Percentiles rank a stretch among this genome's conserved stretches.
Conservation (phyloP, 2,113 vertebrate species). For the Cathartes aura region DNA sequence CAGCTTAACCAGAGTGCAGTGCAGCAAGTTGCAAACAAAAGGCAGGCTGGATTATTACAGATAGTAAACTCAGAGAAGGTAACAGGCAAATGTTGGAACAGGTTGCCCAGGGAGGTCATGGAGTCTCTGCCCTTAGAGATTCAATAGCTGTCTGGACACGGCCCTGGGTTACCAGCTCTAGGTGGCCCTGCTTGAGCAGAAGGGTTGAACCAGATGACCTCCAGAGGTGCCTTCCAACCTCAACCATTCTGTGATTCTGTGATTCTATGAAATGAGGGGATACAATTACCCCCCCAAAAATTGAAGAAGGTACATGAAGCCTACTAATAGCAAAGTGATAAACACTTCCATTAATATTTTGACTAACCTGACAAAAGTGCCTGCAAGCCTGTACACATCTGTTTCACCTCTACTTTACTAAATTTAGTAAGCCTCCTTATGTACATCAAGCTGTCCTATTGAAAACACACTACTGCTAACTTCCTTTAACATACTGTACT, state of each 20-base stretch:
- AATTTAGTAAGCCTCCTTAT: constrained; percentile 27
- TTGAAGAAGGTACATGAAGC: not conserved
- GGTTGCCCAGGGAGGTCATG: not conserved
- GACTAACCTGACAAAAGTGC: constrained; percentile 12
- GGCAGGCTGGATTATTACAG: not conserved
- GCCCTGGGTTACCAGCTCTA: not conserved
- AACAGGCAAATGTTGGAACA: not conserved
- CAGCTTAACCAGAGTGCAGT: not conserved
- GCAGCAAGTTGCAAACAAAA: not conserved
- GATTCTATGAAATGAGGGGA: not conserved
- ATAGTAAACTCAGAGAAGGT: not conserved
- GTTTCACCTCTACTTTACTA: constrained; percentile 15
- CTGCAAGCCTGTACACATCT: not conserved
- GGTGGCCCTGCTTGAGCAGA: not conserved
- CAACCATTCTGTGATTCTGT: not conserved
- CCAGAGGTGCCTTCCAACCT: not conserved
- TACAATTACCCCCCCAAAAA: not conserved
- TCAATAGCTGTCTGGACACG: rapidly evolving
- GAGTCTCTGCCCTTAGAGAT: not conserved
- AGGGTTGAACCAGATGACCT: not conserved
- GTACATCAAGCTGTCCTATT: constrained; percentile 54
- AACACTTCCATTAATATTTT: constrained; percentile 41
- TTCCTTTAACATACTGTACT: constrained; percentile 41
- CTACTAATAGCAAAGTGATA: not conserved
- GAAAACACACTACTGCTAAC: constrained; percentile 34